Conservation (phyloP, 30 jellyfish, hydroid and myxozoan species). For the Hydractinia echinata region DNA sequence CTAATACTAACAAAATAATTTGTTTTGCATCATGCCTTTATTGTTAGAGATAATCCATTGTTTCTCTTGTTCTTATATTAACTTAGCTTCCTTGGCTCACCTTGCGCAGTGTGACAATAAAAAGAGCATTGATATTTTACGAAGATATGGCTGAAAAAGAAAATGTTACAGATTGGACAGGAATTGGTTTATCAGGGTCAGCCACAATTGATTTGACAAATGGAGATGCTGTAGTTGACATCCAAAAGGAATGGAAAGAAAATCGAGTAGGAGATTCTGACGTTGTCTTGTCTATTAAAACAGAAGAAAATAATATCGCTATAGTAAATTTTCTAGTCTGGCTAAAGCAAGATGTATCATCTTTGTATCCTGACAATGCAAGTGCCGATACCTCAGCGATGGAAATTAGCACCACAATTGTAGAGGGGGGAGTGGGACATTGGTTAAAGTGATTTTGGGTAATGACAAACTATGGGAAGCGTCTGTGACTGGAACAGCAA, state of each 20-base stretch:
- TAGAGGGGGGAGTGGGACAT: not conserved
- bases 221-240: too few species aligned
- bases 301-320: not conserved
- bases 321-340: not conserved
- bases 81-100: too few species aligned
- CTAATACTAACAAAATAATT: too few species aligned
- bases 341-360: not conserved
- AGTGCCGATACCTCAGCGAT: not conserved
- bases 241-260: not conserved
- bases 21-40: too few species aligned
- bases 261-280: not conserved
- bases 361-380: constrained; percentile 3
- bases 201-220: too few species aligned
- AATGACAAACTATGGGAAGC: constrained; percentile 7
- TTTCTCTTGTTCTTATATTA: too few species aligned
- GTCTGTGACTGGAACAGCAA: not conserved
- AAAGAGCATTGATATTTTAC: too few species aligned
- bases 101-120: too few species aligned
- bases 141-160: too few species aligned
- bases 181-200: too few species aligned
- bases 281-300: not conserved
- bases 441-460: not conserved
- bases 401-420: not conserved
- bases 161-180: too few species aligned
- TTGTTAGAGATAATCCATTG: too few species aligned